Evolutionary conservation across 1,140 invertebrate genomes (phyloP).

Genomic region (Psix sp.): DNA sequence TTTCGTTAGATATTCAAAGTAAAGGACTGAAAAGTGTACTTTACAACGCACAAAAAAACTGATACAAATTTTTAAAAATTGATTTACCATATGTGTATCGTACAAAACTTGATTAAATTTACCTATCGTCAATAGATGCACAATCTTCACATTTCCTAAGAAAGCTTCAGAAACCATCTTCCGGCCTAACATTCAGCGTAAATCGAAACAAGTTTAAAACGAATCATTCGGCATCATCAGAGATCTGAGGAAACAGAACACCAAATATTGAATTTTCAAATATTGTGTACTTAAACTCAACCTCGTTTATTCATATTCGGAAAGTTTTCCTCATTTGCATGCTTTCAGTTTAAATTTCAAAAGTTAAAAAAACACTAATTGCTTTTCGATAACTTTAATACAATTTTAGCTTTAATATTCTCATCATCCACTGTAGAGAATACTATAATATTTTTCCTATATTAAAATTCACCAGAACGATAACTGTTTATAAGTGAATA

Average conservation of each 20-base stretch:
- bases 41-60: background rate
- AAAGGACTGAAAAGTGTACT: background rate
- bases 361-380: too few relatives aligned
- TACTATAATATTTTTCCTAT: too few relatives aligned
- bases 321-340: too few relatives aligned
- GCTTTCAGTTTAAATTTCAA: too few relatives aligned
- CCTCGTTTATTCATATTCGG: too few relatives aligned
- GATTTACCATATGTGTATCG: constrained; percentile 30
- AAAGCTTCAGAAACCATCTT: constrained; percentile 2
- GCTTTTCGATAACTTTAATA: too few relatives aligned
- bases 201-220: constrained; percentile 10
- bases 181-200: constrained; percentile 2
- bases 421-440: too few relatives aligned
- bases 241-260: constrained; percentile 5
- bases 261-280: constrained; percentile 41
- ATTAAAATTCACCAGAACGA: too few relatives aligned
- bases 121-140: constrained; percentile 10
- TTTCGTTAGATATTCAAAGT: too few relatives aligned
- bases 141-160: constrained; percentile 16
- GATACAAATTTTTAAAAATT: constrained; percentile 18
- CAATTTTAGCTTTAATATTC: too few relatives aligned
- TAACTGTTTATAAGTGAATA: too few relatives aligned
- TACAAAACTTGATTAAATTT: constrained; percentile 16
- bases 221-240: constrained; percentile 27
- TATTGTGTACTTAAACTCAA: constrained; percentile 18